Evolutionary conservation across 2,113 vertebrate genomes (phyloP), one percentile per base, ranked within the genome.

Genomic region (Sterrhoptilus dennistouni): DNA sequence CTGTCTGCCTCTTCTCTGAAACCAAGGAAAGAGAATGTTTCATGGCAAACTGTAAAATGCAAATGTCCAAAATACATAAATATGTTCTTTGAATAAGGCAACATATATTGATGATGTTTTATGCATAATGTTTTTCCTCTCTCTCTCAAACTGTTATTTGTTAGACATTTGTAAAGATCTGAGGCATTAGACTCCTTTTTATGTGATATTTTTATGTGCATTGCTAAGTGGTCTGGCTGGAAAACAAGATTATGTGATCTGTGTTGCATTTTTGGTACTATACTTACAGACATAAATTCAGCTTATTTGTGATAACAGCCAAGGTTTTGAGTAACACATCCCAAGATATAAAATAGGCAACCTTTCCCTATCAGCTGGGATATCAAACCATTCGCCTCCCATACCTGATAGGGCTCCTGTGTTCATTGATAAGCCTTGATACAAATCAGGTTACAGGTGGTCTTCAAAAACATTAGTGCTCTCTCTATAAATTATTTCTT

Each of bases 181-280:
- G 70, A 85, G 78, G 29, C 42, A 65, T 91, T 72, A 93, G 66
- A 44, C 40, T 91, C 12, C 44, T 65, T 82, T 92, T 91, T 85
- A 76, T 77, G 50, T 3, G 9, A 52, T 87, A 93, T 81, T 94
- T 96, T 94, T 83, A 91, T 83, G 81, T 91, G 50, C 66, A 59
- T 80, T 87, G 66, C 29, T 80, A 85, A 94, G 84, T 87, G 77
- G 49, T 65, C 74, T 91, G 57, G n/a, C 66, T 91, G 54, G 78
- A 75, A 95, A 92, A 92, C 52, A 91, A 82, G 78, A 89, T 87
- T 72, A 75, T 82, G 36, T 82, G 77, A 79, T 79, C 65, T 53
- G 22, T 65, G 69, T 72, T 89, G 44, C 68, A 60, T 82, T 95
- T 88, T 76, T 69, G 38, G 27, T 82, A n/a, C 61, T 20, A 33